Percentiles rank a stretch among this genome's conserved stretches.
Evolutionary conservation across 2,888 invertebrate genomes (phyloP).

Genomic region (Ectemnius cavifrons): DNA sequence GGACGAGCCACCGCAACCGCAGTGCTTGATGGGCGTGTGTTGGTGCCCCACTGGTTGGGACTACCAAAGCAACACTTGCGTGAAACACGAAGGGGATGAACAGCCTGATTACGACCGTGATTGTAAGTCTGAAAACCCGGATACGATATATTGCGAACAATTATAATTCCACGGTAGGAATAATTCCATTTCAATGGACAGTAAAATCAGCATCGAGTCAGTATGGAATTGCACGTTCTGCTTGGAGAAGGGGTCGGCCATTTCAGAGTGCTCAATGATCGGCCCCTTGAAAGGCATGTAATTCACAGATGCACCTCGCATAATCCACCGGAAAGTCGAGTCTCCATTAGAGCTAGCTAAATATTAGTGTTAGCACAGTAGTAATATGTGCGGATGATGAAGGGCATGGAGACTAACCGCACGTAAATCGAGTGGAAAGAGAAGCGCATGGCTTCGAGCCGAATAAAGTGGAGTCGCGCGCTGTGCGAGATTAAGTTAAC

Average conservation of each 20-base stretch:
- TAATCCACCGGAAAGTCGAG: too few relatives aligned
- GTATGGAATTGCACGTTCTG: too few relatives aligned
- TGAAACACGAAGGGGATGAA: constrained; percentile 55
- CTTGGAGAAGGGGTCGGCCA: too few relatives aligned
- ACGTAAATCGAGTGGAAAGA: constrained; percentile 29
- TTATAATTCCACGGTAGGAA: too few relatives aligned
- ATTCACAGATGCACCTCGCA: too few relatives aligned
- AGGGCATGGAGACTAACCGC: constrained; percentile 40
- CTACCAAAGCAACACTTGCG: constrained; percentile 65
- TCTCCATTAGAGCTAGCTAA: too few relatives aligned
- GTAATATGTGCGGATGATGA: background rate
- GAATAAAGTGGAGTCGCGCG: background rate
- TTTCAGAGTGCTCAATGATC: too few relatives aligned
- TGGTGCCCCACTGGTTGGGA: constrained; percentile 82
- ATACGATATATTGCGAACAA: too few relatives aligned
- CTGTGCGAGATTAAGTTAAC: constrained; percentile 12
- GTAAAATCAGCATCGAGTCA: too few relatives aligned
- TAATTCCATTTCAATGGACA: too few relatives aligned
- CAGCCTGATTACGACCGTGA: constrained; percentile 48
- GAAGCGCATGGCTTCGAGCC: constrained; percentile 12
- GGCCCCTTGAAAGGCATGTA: too few relatives aligned
- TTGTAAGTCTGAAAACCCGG: constrained; percentile 44
- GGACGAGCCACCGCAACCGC: constrained; percentile 65
- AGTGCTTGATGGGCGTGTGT: constrained; percentile 79
- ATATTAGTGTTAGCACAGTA: background rate